Conservation (phyloP, 2,888 invertebrate species). For the Cyclophora albipunctata region DNA sequence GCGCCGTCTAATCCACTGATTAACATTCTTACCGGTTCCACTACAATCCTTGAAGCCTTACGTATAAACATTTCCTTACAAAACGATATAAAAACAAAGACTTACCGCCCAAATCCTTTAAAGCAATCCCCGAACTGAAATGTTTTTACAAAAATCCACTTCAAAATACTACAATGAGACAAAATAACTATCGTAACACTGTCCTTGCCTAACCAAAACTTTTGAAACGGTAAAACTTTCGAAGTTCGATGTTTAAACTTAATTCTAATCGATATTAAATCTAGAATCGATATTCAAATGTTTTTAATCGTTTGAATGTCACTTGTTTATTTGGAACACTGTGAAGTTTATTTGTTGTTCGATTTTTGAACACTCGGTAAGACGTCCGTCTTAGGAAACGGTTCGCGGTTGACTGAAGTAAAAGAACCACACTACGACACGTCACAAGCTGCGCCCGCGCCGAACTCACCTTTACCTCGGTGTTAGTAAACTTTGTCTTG, state of each 20-base stretch:
- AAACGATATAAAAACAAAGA: slow-evolving; percentile 14
- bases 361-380: slow-evolving; percentile 14
- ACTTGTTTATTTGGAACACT: slow-evolving; percentile 33
- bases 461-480: slow-evolving; percentile 63
- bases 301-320: background rate
- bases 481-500: slow-evolving; percentile 37
- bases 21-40: slow-evolving; percentile 14
- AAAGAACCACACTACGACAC: slow-evolving; percentile 61
- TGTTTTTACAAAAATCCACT: slow-evolving; percentile 35
- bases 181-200: slow-evolving; percentile 50
- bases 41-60: slow-evolving; percentile 9
- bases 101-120: slow-evolving; percentile 40
- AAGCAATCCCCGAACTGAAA: slow-evolving; percentile 57
- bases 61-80: slow-evolving; percentile 22
- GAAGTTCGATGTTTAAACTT: slow-evolving; percentile 12
- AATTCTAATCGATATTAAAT: too few relatives aligned
- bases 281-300: slow-evolving; percentile 1
- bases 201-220: slow-evolving; percentile 45
- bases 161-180: slow-evolving; percentile 10
- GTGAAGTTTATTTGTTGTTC: slow-evolving; percentile 25
- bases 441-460: slow-evolving; percentile 67
- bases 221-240: slow-evolving; percentile 29
- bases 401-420: slow-evolving; percentile 61
- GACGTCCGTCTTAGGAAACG: slow-evolving; percentile 36
- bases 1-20: slow-evolving; percentile 9